Conservation (phyloP, 2,113 vertebrate species). For the Notothenia rossii region DNA sequence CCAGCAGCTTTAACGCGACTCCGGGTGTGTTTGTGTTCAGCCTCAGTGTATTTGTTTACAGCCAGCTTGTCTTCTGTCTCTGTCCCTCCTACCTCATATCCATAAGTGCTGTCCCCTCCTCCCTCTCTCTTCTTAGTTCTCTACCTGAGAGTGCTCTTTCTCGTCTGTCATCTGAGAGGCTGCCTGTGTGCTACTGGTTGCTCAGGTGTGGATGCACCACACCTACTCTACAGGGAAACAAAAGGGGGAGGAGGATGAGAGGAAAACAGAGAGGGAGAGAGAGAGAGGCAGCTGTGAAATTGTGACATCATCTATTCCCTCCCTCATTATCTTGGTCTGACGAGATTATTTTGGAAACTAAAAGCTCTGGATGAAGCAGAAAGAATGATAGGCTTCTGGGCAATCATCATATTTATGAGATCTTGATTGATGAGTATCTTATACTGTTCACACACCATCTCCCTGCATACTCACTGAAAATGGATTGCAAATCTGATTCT, state of each 20-base stretch:
- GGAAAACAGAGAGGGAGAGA: constrained; percentile 8
- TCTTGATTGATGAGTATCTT: too few relatives aligned
- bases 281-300: constrained; percentile 21
- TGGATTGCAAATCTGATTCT: background rate
- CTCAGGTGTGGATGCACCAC: constrained; percentile 48
- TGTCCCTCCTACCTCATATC: constrained; percentile 37
- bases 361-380: background rate
- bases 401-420: background rate
- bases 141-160: constrained; percentile 19
- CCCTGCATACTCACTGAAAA: background rate
- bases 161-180: constrained; percentile 52
- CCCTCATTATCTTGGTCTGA: constrained; percentile 1
- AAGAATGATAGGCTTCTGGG: background rate
- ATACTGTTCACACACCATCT: background rate
- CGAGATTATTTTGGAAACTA: constrained; percentile 5
- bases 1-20: constrained; percentile 3
- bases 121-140: constrained; percentile 21
- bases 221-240: constrained; percentile 53
- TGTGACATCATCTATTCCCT: constrained; percentile 51
- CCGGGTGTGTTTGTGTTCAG: constrained; percentile 33
- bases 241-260: constrained; percentile 49
- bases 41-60: constrained; percentile 57
- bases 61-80: constrained; percentile 5
- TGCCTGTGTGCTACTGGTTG: constrained; percentile 46
- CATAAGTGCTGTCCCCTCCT: background rate